Percentiles rank a stretch among this genome's conserved stretches.
Evolutionary conservation across 2,888 invertebrate species (phyloP).

Genomic region (Habroteleia sp.): DNA sequence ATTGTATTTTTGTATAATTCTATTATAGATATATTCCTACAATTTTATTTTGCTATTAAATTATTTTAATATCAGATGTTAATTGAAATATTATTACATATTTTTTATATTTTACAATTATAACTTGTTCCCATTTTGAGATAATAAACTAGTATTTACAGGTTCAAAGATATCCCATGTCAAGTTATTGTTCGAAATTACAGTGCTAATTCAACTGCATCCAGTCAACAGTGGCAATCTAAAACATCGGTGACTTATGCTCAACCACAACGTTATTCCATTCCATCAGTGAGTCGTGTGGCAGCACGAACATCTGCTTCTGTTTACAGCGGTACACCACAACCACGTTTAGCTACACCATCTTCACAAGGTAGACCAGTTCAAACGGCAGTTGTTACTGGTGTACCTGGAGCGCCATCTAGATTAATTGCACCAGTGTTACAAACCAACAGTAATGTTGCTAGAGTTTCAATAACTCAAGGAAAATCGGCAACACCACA

Average conservation of each 20-base stretch:
- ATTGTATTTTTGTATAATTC: too few relatives aligned
- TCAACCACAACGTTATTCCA: conserved; percentile 75
- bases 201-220: conserved; percentile 73
- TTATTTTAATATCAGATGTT: too few relatives aligned
- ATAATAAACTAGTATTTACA: conserved; percentile 16
- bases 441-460: conserved; percentile 71
- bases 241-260: conserved; percentile 77
- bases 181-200: conserved; percentile 36
- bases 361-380: conserved; percentile 73
- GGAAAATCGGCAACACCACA: conserved; percentile 72
- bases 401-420: conserved; percentile 74
- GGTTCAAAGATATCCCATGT: conserved; percentile 6
- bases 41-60: too few relatives aligned
- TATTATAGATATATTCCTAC: too few relatives aligned
- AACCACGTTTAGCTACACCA: conserved; percentile 74
- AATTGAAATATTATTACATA: neutral
- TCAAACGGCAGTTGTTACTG: conserved; percentile 77
- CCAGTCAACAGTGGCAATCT: conserved; percentile 77
- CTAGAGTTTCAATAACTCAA: conserved; percentile 75
- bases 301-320: conserved; percentile 72
- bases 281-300: conserved; percentile 75
- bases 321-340: conserved; percentile 72
- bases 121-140: neutral
- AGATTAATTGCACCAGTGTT: conserved; percentile 77
- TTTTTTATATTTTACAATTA: neutral